Evolutionary conservation across 2,797 vertebrate genomes (phyloP), one percentile per base, ranked within the genome.

Genomic region (Hydrolagus colliei): DNA sequence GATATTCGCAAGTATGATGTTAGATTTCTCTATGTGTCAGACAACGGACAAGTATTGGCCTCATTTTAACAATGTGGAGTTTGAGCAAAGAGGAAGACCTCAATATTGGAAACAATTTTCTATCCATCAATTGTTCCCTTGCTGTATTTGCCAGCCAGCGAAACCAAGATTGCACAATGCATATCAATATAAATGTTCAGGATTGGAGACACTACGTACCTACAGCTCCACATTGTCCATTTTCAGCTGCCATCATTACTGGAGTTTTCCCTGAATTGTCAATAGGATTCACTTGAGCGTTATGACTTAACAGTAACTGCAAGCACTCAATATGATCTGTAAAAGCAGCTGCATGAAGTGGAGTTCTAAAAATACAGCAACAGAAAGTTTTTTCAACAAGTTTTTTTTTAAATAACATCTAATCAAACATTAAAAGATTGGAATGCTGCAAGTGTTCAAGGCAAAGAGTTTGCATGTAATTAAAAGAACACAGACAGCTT

Each of bases 291-390:
- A 96, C 94, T 73, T 92, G 92, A 32, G 96, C 95, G 14, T 93
- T 93, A 59, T 97, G 95, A 88, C 94, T 93, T 89, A 99, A 93
- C 52, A 99, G 96, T 75, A 99, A 93, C 92, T 97, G 95, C 88
- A 98, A 87, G 87, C 97, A 98, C 87, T 98, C 97, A 12, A 96
- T 90, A 0, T 97, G 96, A 67, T 97, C 96, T 0, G 93, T 92
- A 2, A 97, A 98, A 0, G 97, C 96, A 4, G 98, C 97, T 0
- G 96, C 97, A 0, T 99, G 98, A 74, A 99, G 96, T 32, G 98
- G 96, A 0, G 96, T 98, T 90, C 98, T 98, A 87, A 74, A 65
- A 59, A 35, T 16, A 77, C 9, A 86, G n/a, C 35, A 4, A 10
- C 18, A 85, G 27, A 10, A 61, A 61, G 41, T 77, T 77, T 68